phyloP scores from a whole-genome alignment of 2,113 vertebrate genomes.

The Prunella himalayana region DNA sequence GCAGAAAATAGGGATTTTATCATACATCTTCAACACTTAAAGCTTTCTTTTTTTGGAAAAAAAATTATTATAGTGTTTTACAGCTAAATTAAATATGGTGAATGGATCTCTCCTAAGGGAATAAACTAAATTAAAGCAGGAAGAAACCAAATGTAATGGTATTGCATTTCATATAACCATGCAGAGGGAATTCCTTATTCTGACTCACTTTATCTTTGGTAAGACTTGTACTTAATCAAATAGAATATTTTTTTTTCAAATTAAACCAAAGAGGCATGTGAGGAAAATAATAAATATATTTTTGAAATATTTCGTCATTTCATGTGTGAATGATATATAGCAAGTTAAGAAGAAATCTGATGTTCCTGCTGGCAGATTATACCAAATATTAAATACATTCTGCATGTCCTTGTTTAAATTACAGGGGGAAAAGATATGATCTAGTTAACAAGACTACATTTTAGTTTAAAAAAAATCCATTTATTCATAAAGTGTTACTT shows the following conservation, averaged over 20 bases:
- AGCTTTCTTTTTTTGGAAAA: conserved; percentile 33
- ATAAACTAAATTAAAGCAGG: conserved; percentile 60
- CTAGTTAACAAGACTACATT: not conserved
- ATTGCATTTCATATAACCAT: conserved; percentile 31
- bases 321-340: not conserved
- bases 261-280: not conserved
- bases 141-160: conserved; percentile 40
- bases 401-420: not conserved
- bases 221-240: not conserved
- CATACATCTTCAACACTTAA: conserved; percentile 3
- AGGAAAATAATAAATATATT: not conserved
- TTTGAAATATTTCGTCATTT: not conserved
- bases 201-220: not conserved
- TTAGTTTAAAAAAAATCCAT: not conserved
- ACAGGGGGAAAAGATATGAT: not conserved
- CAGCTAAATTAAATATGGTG: conserved; percentile 55
- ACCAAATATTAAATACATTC: not conserved
- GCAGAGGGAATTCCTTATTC: conserved; percentile 12
- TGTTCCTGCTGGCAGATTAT: not conserved
- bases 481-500: not conserved
- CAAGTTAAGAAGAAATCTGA: not conserved
- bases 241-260: not conserved
- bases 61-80: conserved; percentile 42
- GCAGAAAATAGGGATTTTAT: not conserved
- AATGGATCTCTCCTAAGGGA: conserved; percentile 37